Evolutionary conservation across 2,888 invertebrate genomes (phyloP).

Genomic region (Phoenoteleia sp.): DNA sequence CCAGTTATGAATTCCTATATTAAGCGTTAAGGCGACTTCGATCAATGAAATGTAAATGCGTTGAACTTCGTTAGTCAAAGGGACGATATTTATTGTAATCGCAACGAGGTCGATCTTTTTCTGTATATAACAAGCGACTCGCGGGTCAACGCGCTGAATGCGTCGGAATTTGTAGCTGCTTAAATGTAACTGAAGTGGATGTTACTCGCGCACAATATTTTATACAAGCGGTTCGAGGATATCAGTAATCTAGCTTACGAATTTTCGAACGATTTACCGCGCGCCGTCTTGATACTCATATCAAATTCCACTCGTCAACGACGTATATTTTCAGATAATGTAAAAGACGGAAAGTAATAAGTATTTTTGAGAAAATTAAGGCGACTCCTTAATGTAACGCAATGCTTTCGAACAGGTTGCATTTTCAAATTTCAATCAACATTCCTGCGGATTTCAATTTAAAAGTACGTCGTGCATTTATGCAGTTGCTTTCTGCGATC

Average conservation of each 20-base stretch:
- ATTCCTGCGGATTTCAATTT: conserved; percentile 29
- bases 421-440: conserved; percentile 46
- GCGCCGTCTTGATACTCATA: conserved; percentile 58
- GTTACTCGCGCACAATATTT: conserved; percentile 63
- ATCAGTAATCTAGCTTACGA: conserved; percentile 46
- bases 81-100: conserved; percentile 54
- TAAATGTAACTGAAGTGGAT: conserved; percentile 43
- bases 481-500: no score
- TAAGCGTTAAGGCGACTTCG: conserved; percentile 36
- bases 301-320: conserved; percentile 46
- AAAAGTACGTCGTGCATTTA: neutral
- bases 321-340: conserved; percentile 58
- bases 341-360: conserved; percentile 26
- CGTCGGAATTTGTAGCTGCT: conserved; percentile 56
- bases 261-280: conserved; percentile 50
- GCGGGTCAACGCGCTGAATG: conserved; percentile 10
- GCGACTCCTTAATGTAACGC: conserved; percentile 24
- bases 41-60: conserved; percentile 28
- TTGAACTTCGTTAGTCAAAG: conserved; percentile 25
- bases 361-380: conserved; percentile 58
- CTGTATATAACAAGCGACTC: conserved; percentile 1
- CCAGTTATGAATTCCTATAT: conserved; percentile 40
- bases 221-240: conserved; percentile 28
- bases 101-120: conserved; percentile 15
- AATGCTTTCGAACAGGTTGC: conserved; percentile 46